Percentiles rank a stretch among this genome's conserved stretches.
Conservation (phyloP, 2,113 vertebrate species). For the Lophura nycthemera region DNA sequence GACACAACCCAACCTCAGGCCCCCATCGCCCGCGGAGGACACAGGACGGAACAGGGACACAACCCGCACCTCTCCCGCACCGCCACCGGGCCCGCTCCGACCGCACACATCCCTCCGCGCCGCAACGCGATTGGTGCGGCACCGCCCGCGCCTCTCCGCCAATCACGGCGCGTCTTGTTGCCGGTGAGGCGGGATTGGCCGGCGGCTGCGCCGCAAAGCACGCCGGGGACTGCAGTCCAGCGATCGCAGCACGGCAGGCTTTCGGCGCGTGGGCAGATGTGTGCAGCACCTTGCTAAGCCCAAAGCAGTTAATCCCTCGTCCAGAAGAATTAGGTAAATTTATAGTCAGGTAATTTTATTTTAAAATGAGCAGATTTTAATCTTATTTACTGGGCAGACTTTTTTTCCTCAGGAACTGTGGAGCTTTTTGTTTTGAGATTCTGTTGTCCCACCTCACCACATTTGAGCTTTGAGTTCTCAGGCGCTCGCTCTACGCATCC, state of each 20-base stretch:
- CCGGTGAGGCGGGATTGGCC: not conserved
- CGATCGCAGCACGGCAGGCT: too few relatives aligned
- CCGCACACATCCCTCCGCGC: not conserved
- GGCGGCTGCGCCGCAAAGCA: not conserved
- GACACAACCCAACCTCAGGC: not conserved
- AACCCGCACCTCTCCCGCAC: not conserved
- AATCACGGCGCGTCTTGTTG: not conserved
- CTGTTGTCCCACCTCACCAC: too few relatives aligned
- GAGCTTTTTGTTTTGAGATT: not conserved
- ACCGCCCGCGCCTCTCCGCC: fast-evolving
- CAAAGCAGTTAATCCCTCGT: too few relatives aligned
- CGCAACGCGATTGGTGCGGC: not conserved
- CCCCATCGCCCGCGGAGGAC: not conserved
- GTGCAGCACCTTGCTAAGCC: too few relatives aligned
- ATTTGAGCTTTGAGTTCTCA: not conserved
- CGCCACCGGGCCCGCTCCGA: not conserved
- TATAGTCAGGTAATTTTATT: not conserved
- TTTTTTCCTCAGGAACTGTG: not conserved
- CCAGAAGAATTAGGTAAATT: too few relatives aligned
- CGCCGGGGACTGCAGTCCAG: not conserved
- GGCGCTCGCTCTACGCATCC: not conserved
- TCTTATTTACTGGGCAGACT: not conserved
- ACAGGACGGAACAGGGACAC: fast-evolving
- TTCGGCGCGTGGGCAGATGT: too few relatives aligned
- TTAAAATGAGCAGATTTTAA: fast-evolving